Percentiles rank a stretch among this genome's conserved stretches.
These are phyloP conservation scores for Aegypius monachus DNA, from an alignment of 2,113 vertebrate genomes.

Conservation along the genomic window DNA sequence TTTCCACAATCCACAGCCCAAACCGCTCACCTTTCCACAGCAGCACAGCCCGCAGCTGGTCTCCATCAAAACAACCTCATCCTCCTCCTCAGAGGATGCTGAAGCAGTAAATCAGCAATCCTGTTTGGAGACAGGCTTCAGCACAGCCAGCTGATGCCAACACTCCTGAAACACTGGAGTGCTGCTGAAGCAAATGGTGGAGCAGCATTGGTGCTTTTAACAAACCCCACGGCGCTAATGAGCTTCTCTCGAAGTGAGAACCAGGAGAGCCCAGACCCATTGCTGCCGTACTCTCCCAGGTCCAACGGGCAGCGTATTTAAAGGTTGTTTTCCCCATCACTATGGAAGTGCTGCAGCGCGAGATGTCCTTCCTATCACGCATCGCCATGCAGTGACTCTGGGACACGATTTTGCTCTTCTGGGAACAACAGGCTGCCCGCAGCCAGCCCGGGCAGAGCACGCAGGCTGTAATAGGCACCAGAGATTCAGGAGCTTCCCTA, in stretches of 20 bases:
- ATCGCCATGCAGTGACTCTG: neutral
- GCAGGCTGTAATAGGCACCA: rapidly evolving
- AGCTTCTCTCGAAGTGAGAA: neutral
- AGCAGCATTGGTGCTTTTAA: neutral
- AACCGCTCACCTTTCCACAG: neutral
- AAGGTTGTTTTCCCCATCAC: neutral
- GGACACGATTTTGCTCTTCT: rapidly evolving
- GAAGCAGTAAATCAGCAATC: too few species aligned
- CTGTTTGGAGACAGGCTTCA: neutral
- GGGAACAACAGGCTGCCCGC: neutral
- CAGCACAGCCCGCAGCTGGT: neutral
- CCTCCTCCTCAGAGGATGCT: neutral
- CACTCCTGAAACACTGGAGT: neutral
- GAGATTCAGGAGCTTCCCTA: neutral
- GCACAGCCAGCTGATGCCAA: neutral
- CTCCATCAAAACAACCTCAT: neutral
- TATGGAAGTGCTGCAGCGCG: rapidly evolving
- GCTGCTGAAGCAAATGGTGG: neutral
- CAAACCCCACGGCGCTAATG: neutral
- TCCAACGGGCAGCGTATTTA: rapidly evolving
- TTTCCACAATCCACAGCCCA: neutral
- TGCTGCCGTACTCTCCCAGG: neutral
- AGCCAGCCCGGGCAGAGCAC: neutral
- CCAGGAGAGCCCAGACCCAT: neutral
- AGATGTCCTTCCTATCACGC: neutral